Percentiles rank a stretch among this genome's conserved stretches.
These are phyloP conservation scores for Axinella damicornis DNA, from an alignment of 37 sponge, comb jelly and placozoan genomes.

Conservation along the genomic window DNA sequence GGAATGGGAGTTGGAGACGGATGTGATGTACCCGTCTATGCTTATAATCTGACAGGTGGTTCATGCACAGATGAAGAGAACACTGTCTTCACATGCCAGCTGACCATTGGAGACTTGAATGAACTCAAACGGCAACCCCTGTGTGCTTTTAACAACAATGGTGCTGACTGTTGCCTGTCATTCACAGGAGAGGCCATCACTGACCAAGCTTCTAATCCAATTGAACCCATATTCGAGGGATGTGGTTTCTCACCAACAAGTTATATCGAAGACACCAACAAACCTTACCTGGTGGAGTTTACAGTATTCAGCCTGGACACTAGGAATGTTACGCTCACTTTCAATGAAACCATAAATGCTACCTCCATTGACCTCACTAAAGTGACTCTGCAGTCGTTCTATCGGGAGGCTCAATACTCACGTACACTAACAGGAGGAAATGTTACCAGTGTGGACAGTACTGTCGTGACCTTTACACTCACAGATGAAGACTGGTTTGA, in stretches of 20 bases:
- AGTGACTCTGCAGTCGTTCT: conserved; percentile 88
- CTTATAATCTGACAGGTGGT: conserved; percentile 73
- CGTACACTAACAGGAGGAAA: conserved; percentile 77
- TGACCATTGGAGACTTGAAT: conserved; percentile 77
- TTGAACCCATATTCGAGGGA: conserved; percentile 78
- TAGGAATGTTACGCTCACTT: conserved; percentile 61
- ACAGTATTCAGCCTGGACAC: conserved; percentile 73
- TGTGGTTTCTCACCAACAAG: conserved; percentile 85
- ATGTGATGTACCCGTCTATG: conserved; percentile 44
- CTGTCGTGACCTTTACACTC: conserved; percentile 57
- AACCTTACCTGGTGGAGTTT: conserved; percentile 68
- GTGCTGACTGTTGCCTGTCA: conserved; percentile 78
- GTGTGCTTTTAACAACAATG: conserved; percentile 69
- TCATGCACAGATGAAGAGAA: conserved; percentile 45
- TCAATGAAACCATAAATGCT: conserved; percentile 90
- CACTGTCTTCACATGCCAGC: conserved; percentile 71
- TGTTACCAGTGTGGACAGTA: conserved; percentile 43
- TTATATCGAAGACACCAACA: conserved; percentile 69
- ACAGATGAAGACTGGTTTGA: conserved; percentile 62
- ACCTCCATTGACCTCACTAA: conserved; percentile 65
- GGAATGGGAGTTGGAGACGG: conserved; percentile 3
- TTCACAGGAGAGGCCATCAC: conserved; percentile 58
- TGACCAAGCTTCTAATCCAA: conserved; percentile 73
- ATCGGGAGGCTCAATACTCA: conserved; percentile 50
- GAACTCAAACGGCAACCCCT: conserved; percentile 82